These are phyloP conservation scores for Theonella swinhoei DNA, from an alignment of 37 sponge, comb jelly and placozoan genomes.

Conservation along the genomic window DNA sequence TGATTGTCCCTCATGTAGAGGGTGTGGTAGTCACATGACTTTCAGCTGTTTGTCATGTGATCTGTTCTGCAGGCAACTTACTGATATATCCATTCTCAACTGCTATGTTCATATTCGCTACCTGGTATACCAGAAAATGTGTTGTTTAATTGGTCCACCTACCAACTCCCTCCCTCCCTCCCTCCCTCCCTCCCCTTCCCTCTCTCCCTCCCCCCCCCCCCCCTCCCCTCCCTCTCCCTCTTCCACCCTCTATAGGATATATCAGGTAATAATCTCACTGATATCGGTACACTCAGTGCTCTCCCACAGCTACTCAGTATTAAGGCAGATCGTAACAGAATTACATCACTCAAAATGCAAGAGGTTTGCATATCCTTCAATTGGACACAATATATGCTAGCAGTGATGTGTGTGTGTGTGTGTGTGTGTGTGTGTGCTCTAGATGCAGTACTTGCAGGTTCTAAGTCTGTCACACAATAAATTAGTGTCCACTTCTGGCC, in stretches of 20 bases:
- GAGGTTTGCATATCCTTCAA: constrained; percentile 45
- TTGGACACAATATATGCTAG: constrained; percentile 5
- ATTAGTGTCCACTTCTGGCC: constrained; percentile 74
- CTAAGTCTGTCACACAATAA: constrained; percentile 83
- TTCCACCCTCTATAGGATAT: constrained; percentile 69
- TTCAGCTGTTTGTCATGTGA: not conserved
- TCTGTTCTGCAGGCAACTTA: constrained; percentile 45
- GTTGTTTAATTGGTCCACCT: not conserved
- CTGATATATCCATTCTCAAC: constrained; percentile 63
- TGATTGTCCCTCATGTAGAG: not conserved
- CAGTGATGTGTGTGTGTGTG: constrained; percentile 18
- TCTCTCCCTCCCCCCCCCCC: not conserved
- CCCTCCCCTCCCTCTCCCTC: not conserved
- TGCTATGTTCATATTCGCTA: constrained; percentile 75
- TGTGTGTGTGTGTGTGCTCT: not conserved
- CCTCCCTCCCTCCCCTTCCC: not conserved
- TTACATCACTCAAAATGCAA: constrained; percentile 60
- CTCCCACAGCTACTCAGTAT: constrained; percentile 82
- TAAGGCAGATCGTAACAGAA: constrained; percentile 87
- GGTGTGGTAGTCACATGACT: not conserved
- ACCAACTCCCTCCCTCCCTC: not conserved
- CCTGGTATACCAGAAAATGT: constrained; percentile 47
- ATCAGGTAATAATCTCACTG: constrained; percentile 78
- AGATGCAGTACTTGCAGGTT: constrained; percentile 87
- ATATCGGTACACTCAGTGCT: constrained; percentile 68